These are phyloP conservation scores for Actinostola sp. DNA, from an alignment of 92 coral and sea anemone genomes.

Conservation along the genomic window DNA sequence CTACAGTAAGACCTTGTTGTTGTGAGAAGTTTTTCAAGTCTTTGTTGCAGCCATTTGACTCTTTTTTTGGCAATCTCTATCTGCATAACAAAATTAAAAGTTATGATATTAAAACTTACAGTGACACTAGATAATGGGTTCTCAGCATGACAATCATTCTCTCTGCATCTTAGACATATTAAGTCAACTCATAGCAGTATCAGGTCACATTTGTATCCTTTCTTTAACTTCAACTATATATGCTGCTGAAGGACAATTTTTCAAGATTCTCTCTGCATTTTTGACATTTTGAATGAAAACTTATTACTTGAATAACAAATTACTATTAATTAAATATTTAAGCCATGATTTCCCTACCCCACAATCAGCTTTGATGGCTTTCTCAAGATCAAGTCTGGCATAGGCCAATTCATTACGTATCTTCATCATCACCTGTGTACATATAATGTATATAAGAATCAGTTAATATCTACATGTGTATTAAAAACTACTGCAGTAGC, in stretches of 20 bases:
- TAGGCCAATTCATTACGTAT: constrained; percentile 96
- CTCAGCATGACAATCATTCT: too few species aligned
- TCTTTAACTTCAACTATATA: too few species aligned
- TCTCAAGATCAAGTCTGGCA: constrained; percentile 91
- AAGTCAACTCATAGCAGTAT: too few species aligned
- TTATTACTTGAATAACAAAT: too few species aligned
- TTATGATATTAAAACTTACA: neutral
- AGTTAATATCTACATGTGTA: too few species aligned
- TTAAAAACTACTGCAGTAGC: neutral
- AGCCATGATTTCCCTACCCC: constrained; percentile 71
- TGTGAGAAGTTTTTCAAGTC: constrained; percentile 82
- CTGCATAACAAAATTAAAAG: constrained; percentile 29
- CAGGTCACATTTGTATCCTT: too few species aligned
- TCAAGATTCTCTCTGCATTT: too few species aligned
- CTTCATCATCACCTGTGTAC: constrained; percentile 85
- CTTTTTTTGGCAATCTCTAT: constrained; percentile 84
- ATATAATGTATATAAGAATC: neutral
- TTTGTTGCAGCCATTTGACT: constrained; percentile 94
- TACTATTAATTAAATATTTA: neutral
- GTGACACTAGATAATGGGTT: too few species aligned
- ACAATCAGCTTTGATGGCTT: constrained; percentile 71
- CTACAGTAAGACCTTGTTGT: constrained; percentile 57
- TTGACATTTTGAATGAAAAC: too few species aligned
- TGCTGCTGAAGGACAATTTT: too few species aligned
- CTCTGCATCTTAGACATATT: too few species aligned